phyloP scores from a whole-genome alignment of 2,888 invertebrate genomes.

The Nomada flava region DNA sequence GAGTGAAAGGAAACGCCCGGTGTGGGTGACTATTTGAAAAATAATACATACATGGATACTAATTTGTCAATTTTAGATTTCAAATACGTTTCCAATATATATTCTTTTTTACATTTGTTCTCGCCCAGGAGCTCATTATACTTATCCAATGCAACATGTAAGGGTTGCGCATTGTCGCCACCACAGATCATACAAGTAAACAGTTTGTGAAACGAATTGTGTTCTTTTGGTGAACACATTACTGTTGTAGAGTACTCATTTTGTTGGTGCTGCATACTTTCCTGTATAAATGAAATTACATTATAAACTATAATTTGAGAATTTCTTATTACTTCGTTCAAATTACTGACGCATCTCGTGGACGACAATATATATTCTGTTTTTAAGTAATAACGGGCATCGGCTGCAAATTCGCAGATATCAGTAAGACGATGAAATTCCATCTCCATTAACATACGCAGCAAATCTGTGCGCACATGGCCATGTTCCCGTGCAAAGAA shows the following conservation, averaged over 20 bases:
- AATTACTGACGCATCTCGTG: constrained; percentile 76
- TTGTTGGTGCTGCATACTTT: constrained; percentile 76
- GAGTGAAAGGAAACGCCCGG: no score
- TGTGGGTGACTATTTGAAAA: neutral
- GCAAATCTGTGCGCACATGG: constrained; percentile 77
- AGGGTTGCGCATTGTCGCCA: constrained; percentile 50
- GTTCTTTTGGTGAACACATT: constrained; percentile 59
- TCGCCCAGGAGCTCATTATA: constrained; percentile 73
- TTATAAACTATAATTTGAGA: neutral
- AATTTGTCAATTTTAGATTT: constrained; percentile 53
- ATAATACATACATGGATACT: constrained; percentile 64
- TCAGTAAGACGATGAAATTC: constrained; percentile 75
- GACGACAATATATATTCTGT: constrained; percentile 77
- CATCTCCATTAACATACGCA: constrained; percentile 79
- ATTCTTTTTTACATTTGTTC: constrained; percentile 70
- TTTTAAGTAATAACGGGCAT: constrained; percentile 77
- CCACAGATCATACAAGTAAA: constrained; percentile 74
- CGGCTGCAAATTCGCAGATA: constrained; percentile 76
- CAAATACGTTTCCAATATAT: constrained; percentile 61
- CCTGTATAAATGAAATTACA: constrained; percentile 68
- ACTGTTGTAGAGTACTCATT: constrained; percentile 69
- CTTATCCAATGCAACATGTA: constrained; percentile 68
- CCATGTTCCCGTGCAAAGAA: constrained; percentile 76
- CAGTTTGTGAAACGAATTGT: constrained; percentile 76
- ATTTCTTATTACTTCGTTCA: neutral